Evolutionary conservation across 2,113 vertebrate genomes (phyloP), one percentile per base, ranked within the genome.

Genomic region (Bujurquina vittata): DNA sequence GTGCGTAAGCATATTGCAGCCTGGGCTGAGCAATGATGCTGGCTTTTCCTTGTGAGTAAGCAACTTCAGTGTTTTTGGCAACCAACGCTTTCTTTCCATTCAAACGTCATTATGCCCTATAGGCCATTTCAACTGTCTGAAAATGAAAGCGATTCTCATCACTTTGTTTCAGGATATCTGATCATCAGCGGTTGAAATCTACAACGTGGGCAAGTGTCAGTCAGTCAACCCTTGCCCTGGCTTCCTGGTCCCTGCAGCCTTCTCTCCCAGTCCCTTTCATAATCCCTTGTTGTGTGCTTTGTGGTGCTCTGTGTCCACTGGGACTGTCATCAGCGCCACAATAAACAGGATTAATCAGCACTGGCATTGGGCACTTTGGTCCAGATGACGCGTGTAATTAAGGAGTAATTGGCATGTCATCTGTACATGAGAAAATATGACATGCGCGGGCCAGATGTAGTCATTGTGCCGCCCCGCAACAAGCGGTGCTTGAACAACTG

Each of bases 371-470:
- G 65, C 93, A 91, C 93, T 95, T 92, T 94, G 91, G 94, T 95
- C 95, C 95, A 95, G 94, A 96, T 95, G 95, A 96, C 92, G 94
- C 92, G 92, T 92, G 92, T 95, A 96, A 96, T 96, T 95, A 95
- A 93, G 94, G 90, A 95, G 94, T 95, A 96, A 96, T 96, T 95
- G 95, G 93, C 94, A 94, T 95, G 95, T 96, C 94, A 95, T 95
- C 95, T 92, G 92, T 95, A 96, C 95, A 95, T 93, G 91, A 95
- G 90, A 91, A 95, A 94, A 94, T 93, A 95, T 94, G 95, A 95
- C 93, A 91, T 78, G 88, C 58, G 17, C 52, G 80, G 88, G 81
- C 84, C 91, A 91, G 91, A 92, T 89, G 93, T 86, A 90, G 60
- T 83, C 83, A 49, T 77, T 46, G 67, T 46, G 54, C 67, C 77